These are phyloP conservation scores for Dromas ardeola DNA, from an alignment of 2,113 vertebrate species.

Conservation along the genomic window DNA sequence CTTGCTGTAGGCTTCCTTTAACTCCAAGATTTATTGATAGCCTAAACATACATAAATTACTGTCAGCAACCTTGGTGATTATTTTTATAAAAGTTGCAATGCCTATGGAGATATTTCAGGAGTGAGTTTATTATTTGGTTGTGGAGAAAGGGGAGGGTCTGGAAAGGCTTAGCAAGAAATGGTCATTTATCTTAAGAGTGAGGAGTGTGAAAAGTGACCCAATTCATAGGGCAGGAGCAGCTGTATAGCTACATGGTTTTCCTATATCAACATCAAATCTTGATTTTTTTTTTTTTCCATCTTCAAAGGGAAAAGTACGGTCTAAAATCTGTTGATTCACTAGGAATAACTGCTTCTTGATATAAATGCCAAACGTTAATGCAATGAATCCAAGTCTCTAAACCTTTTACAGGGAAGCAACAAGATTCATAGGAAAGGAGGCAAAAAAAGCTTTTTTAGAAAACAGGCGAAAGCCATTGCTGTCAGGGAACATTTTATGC, in stretches of 20 bases:
- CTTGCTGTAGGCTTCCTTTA: background rate
- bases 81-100: background rate
- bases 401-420: background rate
- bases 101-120: background rate
- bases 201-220: background rate
- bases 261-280: background rate
- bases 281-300: background rate
- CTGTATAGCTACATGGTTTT: background rate
- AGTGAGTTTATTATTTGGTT: background rate
- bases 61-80: background rate
- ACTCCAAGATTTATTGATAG: background rate
- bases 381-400: background rate
- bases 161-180: background rate
- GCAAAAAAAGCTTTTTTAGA: background rate
- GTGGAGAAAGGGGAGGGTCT: background rate
- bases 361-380: background rate
- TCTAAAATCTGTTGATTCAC: background rate
- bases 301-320: background rate
- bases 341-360: background rate
- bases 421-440: background rate
- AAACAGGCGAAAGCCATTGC: background rate
- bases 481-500: background rate
- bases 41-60: background rate
- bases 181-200: background rate
- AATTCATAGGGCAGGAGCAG: background rate